Evolutionary conservation across 2,797 vertebrate species (phyloP), one percentile per base, ranked within the genome.

Genomic region (Cirrhinus molitorella): DNA sequence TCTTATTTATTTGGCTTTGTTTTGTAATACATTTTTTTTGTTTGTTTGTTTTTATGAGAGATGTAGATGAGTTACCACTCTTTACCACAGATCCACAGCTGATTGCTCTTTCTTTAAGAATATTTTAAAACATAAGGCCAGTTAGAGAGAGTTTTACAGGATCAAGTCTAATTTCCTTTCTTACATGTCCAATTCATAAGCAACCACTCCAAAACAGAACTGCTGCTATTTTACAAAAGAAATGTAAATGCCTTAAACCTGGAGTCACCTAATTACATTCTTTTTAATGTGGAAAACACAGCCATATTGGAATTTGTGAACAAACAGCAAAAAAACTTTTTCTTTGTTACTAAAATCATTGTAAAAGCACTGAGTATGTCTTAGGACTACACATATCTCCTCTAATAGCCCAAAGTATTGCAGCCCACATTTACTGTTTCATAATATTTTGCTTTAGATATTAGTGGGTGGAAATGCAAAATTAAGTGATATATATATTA

Each of bases 1-100:
- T 94, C 93, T 93, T 93, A 99, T 99, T 99, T 99, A 99, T 99
- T 99, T 97, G 90, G 53, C 86, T 87, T 89, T 84, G 79, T 86
- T 91, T 85, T 83, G 79, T 83, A 80, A 94, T 94, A 94, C 91
- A 31, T 40, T 73, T 49, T 59, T 85, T 34, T 28, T 49, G 49
- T 85, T n/a, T n/a, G n/a, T n/a, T n/a, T n/a, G n/a, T 34, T 28
- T 21, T 23, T 57, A 77, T 59, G 55, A 71, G 4, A 65, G 73
- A 47, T 45, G 65, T 81, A 83, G 47, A 79, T 80, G 57, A 66
- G 74, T 66, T 76, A 71, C 80, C 83, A 86, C 79, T 84, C 49
- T 23, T 63, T 65, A 53, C 40, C 65, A 34, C 79, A 81, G 40
- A 66, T 72, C 31, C 51, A 17, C 37, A 40, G 28, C 40, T 37